Percentiles rank a stretch among this genome's conserved stretches.
phyloP scores from a whole-genome alignment of 2,888 invertebrate genomes.

The Nephrocerus scutellatus region DNA sequence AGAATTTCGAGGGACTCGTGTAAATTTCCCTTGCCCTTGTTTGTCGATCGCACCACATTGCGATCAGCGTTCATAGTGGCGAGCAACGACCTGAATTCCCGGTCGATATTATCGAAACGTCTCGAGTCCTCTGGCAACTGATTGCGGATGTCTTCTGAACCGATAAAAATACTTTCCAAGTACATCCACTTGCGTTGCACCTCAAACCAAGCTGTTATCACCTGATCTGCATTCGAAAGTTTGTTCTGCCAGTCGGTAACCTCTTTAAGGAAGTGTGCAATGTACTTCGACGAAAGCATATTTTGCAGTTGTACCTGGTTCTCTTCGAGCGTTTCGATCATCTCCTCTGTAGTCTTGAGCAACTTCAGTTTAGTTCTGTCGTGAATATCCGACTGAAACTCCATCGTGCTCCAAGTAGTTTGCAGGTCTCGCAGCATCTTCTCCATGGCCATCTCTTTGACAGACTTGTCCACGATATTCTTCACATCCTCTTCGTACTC shows the following conservation, averaged over 20 bases:
- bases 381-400: slow-evolving; percentile 72
- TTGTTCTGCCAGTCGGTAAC: slow-evolving; percentile 85
- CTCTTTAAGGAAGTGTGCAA: slow-evolving; percentile 75
- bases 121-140: slow-evolving; percentile 87
- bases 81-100: slow-evolving; percentile 65
- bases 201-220: slow-evolving; percentile 74
- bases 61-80: slow-evolving; percentile 61
- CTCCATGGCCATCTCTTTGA: slow-evolving; percentile 96
- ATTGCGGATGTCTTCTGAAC: slow-evolving; percentile 86
- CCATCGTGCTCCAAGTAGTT: slow-evolving; percentile 72
- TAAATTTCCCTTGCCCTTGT: slow-evolving; percentile 64
- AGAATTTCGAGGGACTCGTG: slow-evolving; percentile 69
- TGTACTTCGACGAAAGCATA: slow-evolving; percentile 88
- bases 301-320: slow-evolving; percentile 92
- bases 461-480: slow-evolving; percentile 90
- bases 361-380: slow-evolving; percentile 73
- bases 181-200: slow-evolving; percentile 93
- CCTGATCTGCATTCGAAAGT: slow-evolving; percentile 82
- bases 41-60: slow-evolving; percentile 83
- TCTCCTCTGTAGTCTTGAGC: slow-evolving; percentile 75
- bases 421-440: slow-evolving; percentile 82
- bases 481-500: slow-evolving; percentile 93
- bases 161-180: slow-evolving; percentile 90
- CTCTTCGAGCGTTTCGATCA: slow-evolving; percentile 88
- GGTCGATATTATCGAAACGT: slow-evolving; percentile 81